Conservation (phyloP, 2,113 vertebrate species). For the Malurus cyaneus region DNA sequence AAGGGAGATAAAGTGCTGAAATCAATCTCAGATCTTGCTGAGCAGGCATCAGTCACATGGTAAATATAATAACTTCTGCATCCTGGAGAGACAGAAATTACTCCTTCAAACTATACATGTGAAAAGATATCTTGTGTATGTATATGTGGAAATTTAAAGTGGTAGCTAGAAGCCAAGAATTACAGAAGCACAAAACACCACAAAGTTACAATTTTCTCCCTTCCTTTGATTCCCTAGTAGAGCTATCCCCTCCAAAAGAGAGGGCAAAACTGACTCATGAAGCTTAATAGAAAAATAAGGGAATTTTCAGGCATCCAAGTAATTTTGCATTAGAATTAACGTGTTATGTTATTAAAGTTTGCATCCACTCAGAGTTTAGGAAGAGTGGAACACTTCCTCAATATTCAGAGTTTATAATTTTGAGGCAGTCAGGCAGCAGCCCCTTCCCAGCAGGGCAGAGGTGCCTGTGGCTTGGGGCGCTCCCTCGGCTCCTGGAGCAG, state of each 20-base stretch:
- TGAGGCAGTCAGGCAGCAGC: neutral
- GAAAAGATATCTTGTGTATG: neutral
- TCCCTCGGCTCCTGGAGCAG: rapidly evolving
- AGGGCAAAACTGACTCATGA: neutral
- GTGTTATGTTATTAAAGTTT: neutral
- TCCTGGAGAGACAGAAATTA: neutral
- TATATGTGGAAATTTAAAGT: neutral
- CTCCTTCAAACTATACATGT: neutral
- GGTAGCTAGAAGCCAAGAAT: neutral
- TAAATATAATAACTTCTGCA: neutral
- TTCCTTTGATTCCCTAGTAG: neutral
- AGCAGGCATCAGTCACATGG: neutral
- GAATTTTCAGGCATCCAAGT: neutral
- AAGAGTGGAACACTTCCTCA: neutral
- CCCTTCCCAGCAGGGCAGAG: neutral
- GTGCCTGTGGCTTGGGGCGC: rapidly evolving
- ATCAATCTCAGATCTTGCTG: neutral
- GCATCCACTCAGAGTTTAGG: neutral
- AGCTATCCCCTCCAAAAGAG: neutral
- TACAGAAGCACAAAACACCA: neutral
- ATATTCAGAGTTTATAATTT: neutral
- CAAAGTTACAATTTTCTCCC: neutral
- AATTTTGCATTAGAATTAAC: neutral
- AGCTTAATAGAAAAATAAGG: neutral
- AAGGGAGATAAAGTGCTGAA: neutral